These are phyloP conservation scores for Galaxea fascicularis DNA, from an alignment of 92 coral and sea anemone genomes.

Conservation along the genomic window DNA sequence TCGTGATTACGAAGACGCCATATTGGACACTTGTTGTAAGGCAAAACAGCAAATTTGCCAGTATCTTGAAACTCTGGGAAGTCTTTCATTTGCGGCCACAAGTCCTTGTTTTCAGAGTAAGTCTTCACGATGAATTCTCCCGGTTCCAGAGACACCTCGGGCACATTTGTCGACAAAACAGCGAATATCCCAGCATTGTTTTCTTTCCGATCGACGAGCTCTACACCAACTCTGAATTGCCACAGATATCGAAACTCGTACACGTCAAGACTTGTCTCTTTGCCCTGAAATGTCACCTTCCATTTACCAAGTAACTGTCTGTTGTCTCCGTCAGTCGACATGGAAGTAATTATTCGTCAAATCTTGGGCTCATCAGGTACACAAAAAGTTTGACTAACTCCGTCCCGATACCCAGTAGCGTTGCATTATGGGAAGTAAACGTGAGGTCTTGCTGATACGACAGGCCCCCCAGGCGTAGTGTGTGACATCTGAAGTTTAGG, in stretches of 20 bases:
- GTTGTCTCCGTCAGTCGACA: constrained; percentile 25
- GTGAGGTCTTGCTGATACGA: no score
- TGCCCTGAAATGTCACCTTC: constrained; percentile 9
- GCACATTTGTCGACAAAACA: constrained; percentile 51
- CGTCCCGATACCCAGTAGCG: no score
- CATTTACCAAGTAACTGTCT: constrained; percentile 31
- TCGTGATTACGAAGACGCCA: constrained; percentile 75
- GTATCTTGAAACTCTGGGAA: constrained; percentile 78
- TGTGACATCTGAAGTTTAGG: no score
- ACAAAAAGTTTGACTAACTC: no score
- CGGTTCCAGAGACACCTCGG: constrained; percentile 59
- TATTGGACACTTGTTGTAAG: constrained; percentile 54
- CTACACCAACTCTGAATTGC: constrained; percentile 53
- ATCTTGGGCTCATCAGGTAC: no score
- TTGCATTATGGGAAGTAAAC: no score
- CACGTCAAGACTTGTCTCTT: constrained; percentile 31
- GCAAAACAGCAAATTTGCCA: constrained; percentile 26
- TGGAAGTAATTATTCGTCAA: not conserved
- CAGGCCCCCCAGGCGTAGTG: no score
- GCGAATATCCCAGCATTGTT: constrained; percentile 36
- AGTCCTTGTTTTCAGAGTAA: constrained; percentile 53
- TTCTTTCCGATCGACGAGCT: constrained; percentile 51
- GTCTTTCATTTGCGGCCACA: constrained; percentile 60
- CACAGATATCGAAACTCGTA: constrained; percentile 66
- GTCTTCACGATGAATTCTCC: constrained; percentile 72